Percentiles rank a stretch among this genome's conserved stretches.
Evolutionary conservation across 2,113 vertebrate species (phyloP).

Genomic region (Pelecanus crispus): DNA sequence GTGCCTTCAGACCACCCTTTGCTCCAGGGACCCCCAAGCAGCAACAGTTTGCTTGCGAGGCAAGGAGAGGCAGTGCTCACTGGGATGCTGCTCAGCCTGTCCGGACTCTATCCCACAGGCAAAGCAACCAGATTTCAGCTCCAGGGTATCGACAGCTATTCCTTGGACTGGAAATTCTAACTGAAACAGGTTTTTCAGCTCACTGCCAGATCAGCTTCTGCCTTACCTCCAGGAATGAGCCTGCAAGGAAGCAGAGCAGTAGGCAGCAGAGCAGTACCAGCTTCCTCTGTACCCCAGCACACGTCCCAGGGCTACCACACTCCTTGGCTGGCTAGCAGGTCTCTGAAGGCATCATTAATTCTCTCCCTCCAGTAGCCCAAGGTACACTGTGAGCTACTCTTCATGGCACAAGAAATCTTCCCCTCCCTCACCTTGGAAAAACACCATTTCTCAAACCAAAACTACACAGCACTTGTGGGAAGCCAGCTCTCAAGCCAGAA

Average conservation of each 20-base stretch:
- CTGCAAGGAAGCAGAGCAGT: neutral
- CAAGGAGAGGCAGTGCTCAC: neutral
- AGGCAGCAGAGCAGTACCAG: neutral
- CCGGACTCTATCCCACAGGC: neutral
- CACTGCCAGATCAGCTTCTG: neutral
- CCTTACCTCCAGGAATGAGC: neutral
- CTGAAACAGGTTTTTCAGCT: neutral
- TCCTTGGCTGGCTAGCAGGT: neutral
- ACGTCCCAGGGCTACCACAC: neutral
- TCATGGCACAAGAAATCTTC: accelerated
- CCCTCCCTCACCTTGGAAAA: neutral
- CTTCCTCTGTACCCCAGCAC: neutral
- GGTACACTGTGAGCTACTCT: neutral
- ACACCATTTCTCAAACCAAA: neutral
- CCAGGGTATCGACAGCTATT: accelerated
- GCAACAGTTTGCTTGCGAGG: no score
- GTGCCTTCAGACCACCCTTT: neutral
- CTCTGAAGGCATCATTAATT: neutral
- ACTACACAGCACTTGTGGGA: neutral
- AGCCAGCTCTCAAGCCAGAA: neutral
- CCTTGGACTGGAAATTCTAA: neutral
- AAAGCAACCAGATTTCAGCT: neutral
- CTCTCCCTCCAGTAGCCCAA: neutral
- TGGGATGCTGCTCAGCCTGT: neutral
- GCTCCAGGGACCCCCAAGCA: neutral